These are phyloP conservation scores for Charanyca ferruginea DNA, from an alignment of 2,888 invertebrate genomes.

Conservation along the genomic window DNA sequence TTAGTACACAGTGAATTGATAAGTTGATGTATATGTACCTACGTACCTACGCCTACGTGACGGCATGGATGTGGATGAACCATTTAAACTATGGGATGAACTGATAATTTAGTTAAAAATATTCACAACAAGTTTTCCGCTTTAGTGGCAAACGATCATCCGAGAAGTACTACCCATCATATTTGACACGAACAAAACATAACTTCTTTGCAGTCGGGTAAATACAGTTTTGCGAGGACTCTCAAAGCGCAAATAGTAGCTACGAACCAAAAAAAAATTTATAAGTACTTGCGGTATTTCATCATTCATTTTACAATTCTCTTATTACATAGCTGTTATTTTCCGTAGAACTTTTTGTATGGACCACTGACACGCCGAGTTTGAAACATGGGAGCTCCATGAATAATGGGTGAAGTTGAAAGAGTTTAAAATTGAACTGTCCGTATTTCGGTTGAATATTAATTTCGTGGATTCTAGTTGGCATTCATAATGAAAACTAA, in stretches of 20 bases:
- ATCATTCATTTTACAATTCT: conserved; percentile 57
- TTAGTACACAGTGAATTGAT: too few species aligned
- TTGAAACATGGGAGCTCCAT: conserved; percentile 77
- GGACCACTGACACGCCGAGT: conserved; percentile 74
- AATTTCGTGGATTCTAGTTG: conserved; percentile 79
- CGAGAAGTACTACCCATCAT: too few species aligned
- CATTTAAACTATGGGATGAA: too few species aligned
- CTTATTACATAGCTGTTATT: conserved; percentile 60
- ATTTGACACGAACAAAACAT: conserved; percentile 1
- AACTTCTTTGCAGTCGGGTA: not conserved
- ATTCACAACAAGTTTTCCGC: too few species aligned
- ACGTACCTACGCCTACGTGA: too few species aligned
- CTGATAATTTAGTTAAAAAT: too few species aligned
- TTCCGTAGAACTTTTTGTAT: conserved; percentile 74
- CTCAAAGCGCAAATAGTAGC: conserved; percentile 11
- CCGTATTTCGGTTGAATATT: conserved; percentile 81
- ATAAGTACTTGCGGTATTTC: conserved; percentile 32
- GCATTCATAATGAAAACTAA: conserved; percentile 71
- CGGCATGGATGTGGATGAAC: too few species aligned
- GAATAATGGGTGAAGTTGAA: conserved; percentile 86
- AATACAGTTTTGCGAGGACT: conserved; percentile 9
- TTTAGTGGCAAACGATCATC: too few species aligned
- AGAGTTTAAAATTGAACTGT: conserved; percentile 85
- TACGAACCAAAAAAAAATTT: conserved; percentile 20
- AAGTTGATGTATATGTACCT: too few species aligned